Evolutionary conservation across 2,797 vertebrate species (phyloP).

Genomic region (Karalla daura): DNA sequence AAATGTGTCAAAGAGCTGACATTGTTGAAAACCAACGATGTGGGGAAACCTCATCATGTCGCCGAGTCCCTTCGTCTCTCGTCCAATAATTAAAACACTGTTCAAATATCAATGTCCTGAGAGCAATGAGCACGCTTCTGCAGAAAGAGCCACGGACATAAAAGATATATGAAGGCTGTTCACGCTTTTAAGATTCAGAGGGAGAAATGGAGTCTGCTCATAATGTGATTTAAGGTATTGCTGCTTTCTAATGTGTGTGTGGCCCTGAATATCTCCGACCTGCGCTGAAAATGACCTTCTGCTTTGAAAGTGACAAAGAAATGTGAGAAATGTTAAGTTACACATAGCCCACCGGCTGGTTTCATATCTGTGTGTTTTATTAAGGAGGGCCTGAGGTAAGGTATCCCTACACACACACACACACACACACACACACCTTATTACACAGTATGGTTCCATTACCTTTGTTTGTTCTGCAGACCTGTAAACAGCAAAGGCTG

Average conservation of each 20-base stretch:
- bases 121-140: conserved; percentile 67
- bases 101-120: conserved; percentile 82
- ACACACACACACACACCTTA: conserved; percentile 18
- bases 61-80: conserved; percentile 38
- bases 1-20: conserved; percentile 77
- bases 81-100: conserved; percentile 80
- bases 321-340: conserved; percentile 24
- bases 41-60: conserved; percentile 77
- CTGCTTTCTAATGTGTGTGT: conserved; percentile 72
- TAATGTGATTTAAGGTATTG: conserved; percentile 81
- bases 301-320: not conserved
- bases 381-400: conserved; percentile 26
- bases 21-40: conserved; percentile 80
- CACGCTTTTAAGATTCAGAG: conserved; percentile 71
- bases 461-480: conserved; percentile 65
- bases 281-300: conserved; percentile 71
- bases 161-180: conserved; percentile 77
- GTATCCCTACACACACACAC: conserved; percentile 19
- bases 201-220: conserved; percentile 72
- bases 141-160: conserved; percentile 65
- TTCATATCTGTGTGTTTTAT: conserved; percentile 32
- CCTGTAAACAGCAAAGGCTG: conserved; percentile 68
- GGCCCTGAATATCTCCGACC: conserved; percentile 64
- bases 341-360: not conserved
- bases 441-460: conserved; percentile 61